Percentiles rank a stretch among this genome's conserved stretches.
Evolutionary conservation across 2,113 vertebrate genomes (phyloP).

Genomic region (Mus musculus): DNA sequence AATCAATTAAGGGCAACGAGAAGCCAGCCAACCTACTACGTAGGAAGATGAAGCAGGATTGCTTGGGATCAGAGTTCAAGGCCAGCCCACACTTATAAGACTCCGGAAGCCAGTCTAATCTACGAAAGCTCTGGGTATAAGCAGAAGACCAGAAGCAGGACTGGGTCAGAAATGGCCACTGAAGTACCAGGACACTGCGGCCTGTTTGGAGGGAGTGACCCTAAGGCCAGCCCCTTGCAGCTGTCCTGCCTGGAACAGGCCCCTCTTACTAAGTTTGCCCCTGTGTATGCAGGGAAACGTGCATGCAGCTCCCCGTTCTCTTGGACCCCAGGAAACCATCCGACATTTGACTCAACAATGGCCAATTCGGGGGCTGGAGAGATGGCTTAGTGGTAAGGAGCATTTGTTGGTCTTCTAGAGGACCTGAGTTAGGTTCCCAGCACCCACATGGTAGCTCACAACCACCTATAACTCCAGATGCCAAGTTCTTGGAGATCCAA

Average conservation of each 20-base stretch:
- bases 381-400: not conserved
- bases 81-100: not conserved
- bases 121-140: not conserved
- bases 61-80: not conserved
- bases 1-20: not conserved
- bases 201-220: not conserved
- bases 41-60: not conserved
- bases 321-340: not conserved
- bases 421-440: not conserved
- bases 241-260: not conserved
- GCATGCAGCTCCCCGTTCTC: not conserved
- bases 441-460: not conserved
- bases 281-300: not conserved
- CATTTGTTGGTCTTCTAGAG: not conserved
- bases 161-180: not conserved
- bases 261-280: too few relatives aligned
- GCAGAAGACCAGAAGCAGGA: not conserved
- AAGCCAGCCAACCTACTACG: not conserved
- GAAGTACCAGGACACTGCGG: not conserved
- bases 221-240: not conserved
- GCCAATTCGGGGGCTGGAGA: not conserved
- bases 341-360: not conserved
- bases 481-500: not conserved
- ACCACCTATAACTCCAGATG: not conserved
- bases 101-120: not conserved